Evolutionary conservation across 2,888 invertebrate genomes (phyloP), one percentile per base, ranked within the genome.

Genomic region (Ichneumoninae sp.): DNA sequence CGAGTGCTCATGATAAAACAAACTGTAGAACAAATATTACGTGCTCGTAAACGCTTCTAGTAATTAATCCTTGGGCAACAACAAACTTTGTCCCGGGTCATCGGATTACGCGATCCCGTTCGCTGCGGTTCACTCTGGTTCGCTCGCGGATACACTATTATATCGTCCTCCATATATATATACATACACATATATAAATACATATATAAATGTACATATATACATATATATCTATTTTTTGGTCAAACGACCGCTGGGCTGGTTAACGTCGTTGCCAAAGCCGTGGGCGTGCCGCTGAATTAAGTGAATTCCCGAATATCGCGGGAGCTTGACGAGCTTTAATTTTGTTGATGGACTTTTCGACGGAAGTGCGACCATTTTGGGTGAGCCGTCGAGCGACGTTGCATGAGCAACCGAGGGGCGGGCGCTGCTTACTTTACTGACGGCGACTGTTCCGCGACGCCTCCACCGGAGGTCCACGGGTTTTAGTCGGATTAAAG

Each of bases 321-420:
- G 78, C 65, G 74, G 74, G 70, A 50, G 44, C 84, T 70, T 74
- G 83, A 81, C 79, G 82, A 83, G 86, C 86, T 87, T 89, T 89
- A 90, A 90, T 90, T 89, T 86, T 75, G 88, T 87, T 90, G 90
- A 91, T 89, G 90, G 90, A 89, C 86, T 87, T 85, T 87, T 87
- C 85, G 87, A 85, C 85, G 83, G 57, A 57, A 72, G 71, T 36
- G 76, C 36, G 66, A 47, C 40, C 47, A 54, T 52, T 26, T 57
- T 30, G 13, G 16, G 70, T 60, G 76, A 79, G 74, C 81, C 70
- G 66, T 79, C 60, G 75, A 50, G 80, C 68, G 10, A 50, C 33
- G 44, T 26, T 36, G 52, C 60, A 30, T 47, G 36, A 50, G 19
- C 50, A 50, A 1, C 8, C 13, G 68, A 60, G 52, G 40, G 78